Conservation (phyloP, 2,888 invertebrate species). For the Tiliacea aurago region DNA sequence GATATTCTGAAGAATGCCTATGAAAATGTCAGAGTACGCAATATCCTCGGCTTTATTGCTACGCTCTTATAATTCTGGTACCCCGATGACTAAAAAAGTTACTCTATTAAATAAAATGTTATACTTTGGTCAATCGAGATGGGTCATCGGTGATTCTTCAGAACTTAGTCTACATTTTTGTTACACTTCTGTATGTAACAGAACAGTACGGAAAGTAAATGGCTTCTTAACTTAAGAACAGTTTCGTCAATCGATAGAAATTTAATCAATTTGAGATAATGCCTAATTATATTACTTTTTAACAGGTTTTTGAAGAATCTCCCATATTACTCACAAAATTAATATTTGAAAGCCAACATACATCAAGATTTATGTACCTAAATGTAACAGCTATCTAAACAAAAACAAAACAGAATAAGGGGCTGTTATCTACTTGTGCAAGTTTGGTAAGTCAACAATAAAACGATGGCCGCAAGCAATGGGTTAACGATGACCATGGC, state of each 20-base stretch:
- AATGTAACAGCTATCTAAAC: slow-evolving; percentile 5
- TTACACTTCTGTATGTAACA: background rate
- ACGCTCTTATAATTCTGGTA: slow-evolving; percentile 39
- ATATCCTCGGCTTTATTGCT: slow-evolving; percentile 61
- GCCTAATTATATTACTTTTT: background rate
- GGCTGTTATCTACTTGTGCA: slow-evolving; percentile 35
- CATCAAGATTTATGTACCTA: background rate
- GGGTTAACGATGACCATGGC: slow-evolving; percentile 54
- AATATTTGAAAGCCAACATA: background rate
- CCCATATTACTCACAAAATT: background rate
- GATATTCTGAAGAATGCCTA: slow-evolving; percentile 64
- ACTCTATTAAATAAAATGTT: slow-evolving; percentile 26
- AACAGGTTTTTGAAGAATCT: background rate
- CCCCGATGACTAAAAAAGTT: slow-evolving; percentile 31
- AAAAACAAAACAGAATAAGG: slow-evolving; percentile 28
- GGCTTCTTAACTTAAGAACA: background rate
- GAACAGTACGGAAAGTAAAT: background rate
- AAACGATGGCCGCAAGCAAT: slow-evolving; percentile 33
- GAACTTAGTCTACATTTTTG: no score
- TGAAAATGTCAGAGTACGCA: slow-evolving; percentile 63
- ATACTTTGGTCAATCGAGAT: background rate
- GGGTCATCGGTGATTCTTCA: background rate
- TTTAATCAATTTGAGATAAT: background rate
- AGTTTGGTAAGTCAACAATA: slow-evolving; percentile 52
- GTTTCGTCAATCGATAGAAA: background rate